Evolutionary conservation across 1,140 invertebrate species (phyloP), one percentile per base, ranked within the genome.

Genomic region (Catajapyx aquilonaris): DNA sequence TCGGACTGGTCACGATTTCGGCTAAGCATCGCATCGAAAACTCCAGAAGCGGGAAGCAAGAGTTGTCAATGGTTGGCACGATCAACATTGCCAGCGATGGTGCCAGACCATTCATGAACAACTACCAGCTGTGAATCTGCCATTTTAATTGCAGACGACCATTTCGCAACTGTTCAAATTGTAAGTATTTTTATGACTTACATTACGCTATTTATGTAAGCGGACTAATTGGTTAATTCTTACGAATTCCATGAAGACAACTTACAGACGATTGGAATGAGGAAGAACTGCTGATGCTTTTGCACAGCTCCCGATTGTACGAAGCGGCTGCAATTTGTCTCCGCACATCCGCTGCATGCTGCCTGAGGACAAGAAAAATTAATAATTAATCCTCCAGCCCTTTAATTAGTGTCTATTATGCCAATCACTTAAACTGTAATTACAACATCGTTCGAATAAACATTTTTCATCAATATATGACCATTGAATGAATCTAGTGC

Each of bases 271-370:
- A 71, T 37, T 65, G 71, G 44, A 63, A 69, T 44, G 62, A 61
- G 31, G 65, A 63, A 41, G 64, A 45, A 44, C 48, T 59, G 33
- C 62, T 61, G 21, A 59, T 60, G 46, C 59, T 62, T 44, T 65
- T 69, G 44, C 56, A 57, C 35, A 64, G 46, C 42, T 66, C 59
- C 44, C 54, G 53, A 0, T 55, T 52, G 45, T 55, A 57, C 1
- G 61, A 62, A 5, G 55, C 50, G 13, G 59, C 66, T 4, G 69
- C 68, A 22, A 81, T 71, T 52, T 78, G 76, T 52, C 72, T 65
- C 38, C 78, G 62, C 10, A 81, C 75, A 52, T 81, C 79, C 17
- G 77, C 68, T 30, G 77, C 75, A 57, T 77, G 70, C 52, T 79
- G 75, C 48, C 71, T 76, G 45, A 38, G 58, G 59, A 44, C 35